phyloP scores from a whole-genome alignment of 2,888 invertebrate genomes.

The Serrognathus titanus region DNA sequence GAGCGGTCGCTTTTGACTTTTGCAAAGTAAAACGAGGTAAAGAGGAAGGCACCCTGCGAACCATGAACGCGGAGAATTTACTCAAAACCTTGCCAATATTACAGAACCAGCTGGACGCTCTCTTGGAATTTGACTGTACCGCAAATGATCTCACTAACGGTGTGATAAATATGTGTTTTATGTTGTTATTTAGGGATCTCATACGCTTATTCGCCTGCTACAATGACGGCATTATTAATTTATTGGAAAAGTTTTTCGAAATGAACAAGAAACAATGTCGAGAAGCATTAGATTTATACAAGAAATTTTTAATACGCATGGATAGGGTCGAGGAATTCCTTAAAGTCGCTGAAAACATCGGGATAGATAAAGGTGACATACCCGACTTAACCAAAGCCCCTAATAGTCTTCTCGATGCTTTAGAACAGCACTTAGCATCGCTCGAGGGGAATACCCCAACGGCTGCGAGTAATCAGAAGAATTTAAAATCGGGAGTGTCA shows the following conservation, averaged over 20 bases:
- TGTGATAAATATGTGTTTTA: slow-evolving; percentile 98
- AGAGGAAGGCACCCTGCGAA: slow-evolving; percentile 95
- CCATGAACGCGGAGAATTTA: slow-evolving; percentile 97
- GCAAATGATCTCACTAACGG: slow-evolving; percentile 92
- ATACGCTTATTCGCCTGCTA: slow-evolving; percentile 98
- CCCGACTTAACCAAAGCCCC: slow-evolving; percentile 98
- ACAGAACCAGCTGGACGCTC: slow-evolving; percentile 92
- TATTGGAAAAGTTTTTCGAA: slow-evolving; percentile 98
- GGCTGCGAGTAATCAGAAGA: slow-evolving; percentile 82
- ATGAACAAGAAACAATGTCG: slow-evolving; percentile 99
- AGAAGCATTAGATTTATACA: slow-evolving; percentile 97
- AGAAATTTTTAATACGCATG: slow-evolving; percentile 98
- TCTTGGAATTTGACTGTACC: slow-evolving; percentile 97
- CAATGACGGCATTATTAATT: slow-evolving; percentile 99
- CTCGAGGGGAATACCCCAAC: slow-evolving; percentile 93
- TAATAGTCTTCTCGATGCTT: slow-evolving; percentile 92
- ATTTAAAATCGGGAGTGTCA: slow-evolving; percentile 85
- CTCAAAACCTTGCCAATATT: slow-evolving; percentile 95
- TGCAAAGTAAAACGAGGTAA: slow-evolving; percentile 99
- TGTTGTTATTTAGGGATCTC: slow-evolving; percentile 97
- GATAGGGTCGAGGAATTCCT: slow-evolving; percentile 98
- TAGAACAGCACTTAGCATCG: slow-evolving; percentile 93
- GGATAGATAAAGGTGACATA: slow-evolving; percentile 98
- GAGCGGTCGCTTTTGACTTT: slow-evolving; percentile 98
- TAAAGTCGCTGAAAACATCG: slow-evolving; percentile 86